phyloP scores from a whole-genome alignment of 2,888 invertebrate genomes.

The Vannuccia rotundouncinata region DNA sequence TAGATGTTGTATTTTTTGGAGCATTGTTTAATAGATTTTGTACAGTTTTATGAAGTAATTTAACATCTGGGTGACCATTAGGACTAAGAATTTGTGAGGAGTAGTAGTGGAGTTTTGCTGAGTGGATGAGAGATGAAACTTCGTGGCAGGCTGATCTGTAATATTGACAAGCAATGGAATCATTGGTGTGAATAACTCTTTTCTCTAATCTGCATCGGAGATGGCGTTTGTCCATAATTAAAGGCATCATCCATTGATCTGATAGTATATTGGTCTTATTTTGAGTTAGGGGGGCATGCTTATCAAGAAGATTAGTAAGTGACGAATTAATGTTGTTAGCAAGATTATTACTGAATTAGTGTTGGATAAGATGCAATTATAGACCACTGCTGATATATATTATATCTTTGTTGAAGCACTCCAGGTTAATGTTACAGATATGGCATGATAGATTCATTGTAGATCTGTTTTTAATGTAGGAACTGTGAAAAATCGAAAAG shows the following conservation, averaged over 20 bases:
- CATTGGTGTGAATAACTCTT: not conserved
- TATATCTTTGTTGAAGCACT: slow-evolving; percentile 12
- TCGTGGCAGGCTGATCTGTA: slow-evolving; percentile 14
- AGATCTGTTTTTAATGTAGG: not conserved
- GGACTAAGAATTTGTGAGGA: slow-evolving; percentile 12
- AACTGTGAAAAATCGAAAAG: not conserved
- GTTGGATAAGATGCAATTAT: not conserved
- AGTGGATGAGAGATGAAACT: slow-evolving; percentile 5
- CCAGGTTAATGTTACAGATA: not conserved
- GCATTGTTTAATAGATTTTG: slow-evolving; percentile 14
- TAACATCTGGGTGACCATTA: slow-evolving; percentile 3
- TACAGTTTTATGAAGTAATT: slow-evolving; percentile 9
- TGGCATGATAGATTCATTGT: not conserved
- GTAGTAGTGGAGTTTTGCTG: slow-evolving; percentile 5
- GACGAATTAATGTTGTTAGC: not conserved
- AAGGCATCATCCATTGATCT: slow-evolving; percentile 20
- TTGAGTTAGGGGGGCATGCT: not conserved
- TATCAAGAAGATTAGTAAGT: not conserved
- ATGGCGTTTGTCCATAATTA: slow-evolving; percentile 1
- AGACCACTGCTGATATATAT: no score
- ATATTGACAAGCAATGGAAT: not conserved
- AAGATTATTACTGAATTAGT: not conserved
- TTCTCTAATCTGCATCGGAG: not conserved
- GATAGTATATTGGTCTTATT: slow-evolving; percentile 19
- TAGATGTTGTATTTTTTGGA: not conserved